A percentile compares a stretch with the other conserved stretches of the same genome.
Conservation (phyloP, 92 coral and sea anemone genomes). For the Desmophyllum pertusum region DNA sequence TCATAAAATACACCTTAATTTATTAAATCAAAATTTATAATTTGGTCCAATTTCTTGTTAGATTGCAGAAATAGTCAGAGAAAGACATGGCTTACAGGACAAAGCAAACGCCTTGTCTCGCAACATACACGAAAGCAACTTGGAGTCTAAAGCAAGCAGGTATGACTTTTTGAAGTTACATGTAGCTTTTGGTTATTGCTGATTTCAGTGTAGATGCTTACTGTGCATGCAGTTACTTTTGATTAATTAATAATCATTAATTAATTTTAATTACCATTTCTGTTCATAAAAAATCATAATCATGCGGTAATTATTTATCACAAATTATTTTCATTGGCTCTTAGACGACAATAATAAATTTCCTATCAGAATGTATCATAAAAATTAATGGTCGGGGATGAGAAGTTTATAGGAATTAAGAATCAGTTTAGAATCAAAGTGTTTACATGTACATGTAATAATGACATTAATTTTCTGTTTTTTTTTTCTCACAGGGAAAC, state of each 20-base stretch:
- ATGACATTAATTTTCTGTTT: not conserved
- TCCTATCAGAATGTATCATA: no score
- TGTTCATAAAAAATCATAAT: no score
- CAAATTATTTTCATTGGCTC: no score
- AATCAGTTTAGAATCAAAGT: no score
- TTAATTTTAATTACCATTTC: no score
- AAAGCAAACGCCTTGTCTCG: constrained; percentile 81
- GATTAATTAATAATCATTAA: no score
- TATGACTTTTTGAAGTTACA: constrained; percentile 10
- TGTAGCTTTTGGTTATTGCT: not conserved
- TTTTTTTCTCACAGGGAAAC: constrained; percentile 74
- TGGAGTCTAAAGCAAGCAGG: constrained; percentile 99
- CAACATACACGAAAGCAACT: constrained; percentile 89
- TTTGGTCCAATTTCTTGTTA: constrained; percentile 8
- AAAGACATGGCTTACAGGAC: constrained; percentile 66
- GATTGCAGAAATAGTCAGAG: constrained; percentile 87
- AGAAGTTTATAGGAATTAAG: no score
- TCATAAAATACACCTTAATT: no score
- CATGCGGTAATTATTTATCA: no score
- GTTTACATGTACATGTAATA: no score
- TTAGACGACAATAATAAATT: no score
- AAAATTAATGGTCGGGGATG: no score
- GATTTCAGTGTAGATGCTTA: not conserved
- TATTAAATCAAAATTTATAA: not conserved
- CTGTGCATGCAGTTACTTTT: not conserved